A percentile compares a stretch with the other conserved stretches of the same genome.
These are phyloP conservation scores for Lepilemur septentrionalis DNA, from an alignment of 2,797 vertebrate genomes.

Conservation along the genomic window DNA sequence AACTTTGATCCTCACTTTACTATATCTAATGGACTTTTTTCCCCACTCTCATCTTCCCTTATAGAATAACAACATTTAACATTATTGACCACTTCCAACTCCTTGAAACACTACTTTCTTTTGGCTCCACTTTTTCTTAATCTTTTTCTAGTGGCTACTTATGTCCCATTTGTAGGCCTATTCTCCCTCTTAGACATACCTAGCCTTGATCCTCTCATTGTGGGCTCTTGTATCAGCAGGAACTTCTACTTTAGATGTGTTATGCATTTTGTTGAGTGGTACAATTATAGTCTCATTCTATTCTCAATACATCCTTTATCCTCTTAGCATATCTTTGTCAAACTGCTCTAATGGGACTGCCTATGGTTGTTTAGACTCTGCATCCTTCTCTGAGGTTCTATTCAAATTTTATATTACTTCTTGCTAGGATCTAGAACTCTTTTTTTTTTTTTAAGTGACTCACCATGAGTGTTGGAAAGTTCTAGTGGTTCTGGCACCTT, in stretches of 20 bases:
- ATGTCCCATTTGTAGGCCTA: neutral
- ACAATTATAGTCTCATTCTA: neutral
- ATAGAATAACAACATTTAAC: neutral
- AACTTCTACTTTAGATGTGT: neutral
- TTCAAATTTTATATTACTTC: neutral
- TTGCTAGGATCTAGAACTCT: neutral
- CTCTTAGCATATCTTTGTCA: neutral
- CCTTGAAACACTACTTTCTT: neutral
- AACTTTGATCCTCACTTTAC: neutral
- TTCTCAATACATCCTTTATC: neutral
- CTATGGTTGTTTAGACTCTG: neutral
- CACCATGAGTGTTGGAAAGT: neutral
- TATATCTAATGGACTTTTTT: neutral
- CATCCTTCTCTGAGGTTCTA: neutral
- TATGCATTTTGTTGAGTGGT: neutral
- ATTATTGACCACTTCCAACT: neutral
- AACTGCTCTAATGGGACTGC: neutral
- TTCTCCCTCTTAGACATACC: neutral
- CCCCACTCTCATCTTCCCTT: neutral
- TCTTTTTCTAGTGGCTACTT: neutral
- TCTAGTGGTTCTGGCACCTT: neutral
- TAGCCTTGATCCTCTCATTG: neutral
- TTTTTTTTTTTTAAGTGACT: constrained; percentile 50
- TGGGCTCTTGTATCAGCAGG: neutral
- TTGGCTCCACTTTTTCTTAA: neutral